Evolutionary conservation across 2,888 invertebrate genomes (phyloP), one percentile per base, ranked within the genome.

Genomic region (Laothoe populi): DNA sequence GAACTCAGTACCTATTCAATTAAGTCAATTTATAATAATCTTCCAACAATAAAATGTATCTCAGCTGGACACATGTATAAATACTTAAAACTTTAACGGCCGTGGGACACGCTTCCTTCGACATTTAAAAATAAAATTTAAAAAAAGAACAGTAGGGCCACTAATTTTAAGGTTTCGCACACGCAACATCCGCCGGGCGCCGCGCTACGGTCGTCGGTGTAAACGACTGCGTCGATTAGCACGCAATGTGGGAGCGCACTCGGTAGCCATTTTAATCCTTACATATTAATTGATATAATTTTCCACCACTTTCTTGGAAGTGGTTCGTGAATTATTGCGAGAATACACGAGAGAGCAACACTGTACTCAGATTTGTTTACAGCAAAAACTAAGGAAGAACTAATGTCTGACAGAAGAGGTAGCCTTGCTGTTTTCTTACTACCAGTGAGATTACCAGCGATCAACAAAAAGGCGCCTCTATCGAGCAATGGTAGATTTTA

Each of bases 161-260:
- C 46, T 46, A 46, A 46, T 46, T 45, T 46, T 46, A 23, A 46
- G 46, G 46, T 24, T 46, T 46, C 46, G 24, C 8, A 8, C 46
- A 46, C 46, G 46, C 46, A 24, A 46, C 46, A 24, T 46, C 46
- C 46, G 24, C 19, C 44, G n/a, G n/a, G 19, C 44, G 44, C 10
- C 11, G 38, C 38, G 38, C 13, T 13, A 1, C 38, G 38, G 26
- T 26, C 26, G 26, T n/a, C n/a, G n/a, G 31, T 31, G 26, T 26
- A 26, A 5, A 26, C 2, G 26, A 4, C 11, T 38, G 10, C 38
- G 13, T 38, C 44, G 8, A n/a, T 42, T 19, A 1, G 19, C 44
- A 44, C 19, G 44, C 44, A 44, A 44, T 19, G 10, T 44, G 44
- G 4, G 8, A 44, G 38, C 38, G 38, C 1, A 19, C 4, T 44